These are phyloP conservation scores for Elaphurus davidianus DNA, from an alignment of 2,113 vertebrate species.

Conservation along the genomic window DNA sequence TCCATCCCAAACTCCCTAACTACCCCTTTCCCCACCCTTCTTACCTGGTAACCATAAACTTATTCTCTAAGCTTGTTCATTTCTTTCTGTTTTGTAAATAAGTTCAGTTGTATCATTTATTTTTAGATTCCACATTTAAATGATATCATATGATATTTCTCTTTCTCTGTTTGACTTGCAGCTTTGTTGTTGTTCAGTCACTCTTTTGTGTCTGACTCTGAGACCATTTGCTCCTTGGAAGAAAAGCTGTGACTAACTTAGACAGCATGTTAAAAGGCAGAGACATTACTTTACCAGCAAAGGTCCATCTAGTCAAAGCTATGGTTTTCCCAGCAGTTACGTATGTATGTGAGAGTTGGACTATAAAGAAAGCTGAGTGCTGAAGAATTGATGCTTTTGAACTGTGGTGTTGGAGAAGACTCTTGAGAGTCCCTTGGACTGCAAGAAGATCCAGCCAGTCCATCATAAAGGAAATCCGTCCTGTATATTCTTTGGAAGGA, in stretches of 20 bases:
- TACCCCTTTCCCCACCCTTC: neutral
- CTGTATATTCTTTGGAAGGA: neutral
- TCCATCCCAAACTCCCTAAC: neutral
- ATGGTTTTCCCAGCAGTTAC: neutral
- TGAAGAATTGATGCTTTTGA: neutral
- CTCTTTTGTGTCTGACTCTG: neutral
- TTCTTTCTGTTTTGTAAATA: neutral
- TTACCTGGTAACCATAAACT: neutral
- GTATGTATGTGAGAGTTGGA: neutral
- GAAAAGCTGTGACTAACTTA: neutral
- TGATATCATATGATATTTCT: neutral
- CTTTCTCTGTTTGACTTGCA: neutral
- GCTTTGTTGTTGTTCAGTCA: neutral
- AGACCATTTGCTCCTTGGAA: neutral
- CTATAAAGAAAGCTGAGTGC: neutral
- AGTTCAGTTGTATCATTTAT: neutral
- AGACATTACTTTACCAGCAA: neutral
- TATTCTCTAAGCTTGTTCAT: neutral
- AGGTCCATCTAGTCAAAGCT: neutral
- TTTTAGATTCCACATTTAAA: neutral
- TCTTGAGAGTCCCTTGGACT: neutral
- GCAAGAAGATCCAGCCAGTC: neutral
- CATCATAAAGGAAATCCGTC: neutral
- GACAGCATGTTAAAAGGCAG: neutral
- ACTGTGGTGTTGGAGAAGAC: neutral